Evolutionary conservation across 2,888 invertebrate species (phyloP), one percentile per base, ranked within the genome.

Genomic region (Hetaerina titia): DNA sequence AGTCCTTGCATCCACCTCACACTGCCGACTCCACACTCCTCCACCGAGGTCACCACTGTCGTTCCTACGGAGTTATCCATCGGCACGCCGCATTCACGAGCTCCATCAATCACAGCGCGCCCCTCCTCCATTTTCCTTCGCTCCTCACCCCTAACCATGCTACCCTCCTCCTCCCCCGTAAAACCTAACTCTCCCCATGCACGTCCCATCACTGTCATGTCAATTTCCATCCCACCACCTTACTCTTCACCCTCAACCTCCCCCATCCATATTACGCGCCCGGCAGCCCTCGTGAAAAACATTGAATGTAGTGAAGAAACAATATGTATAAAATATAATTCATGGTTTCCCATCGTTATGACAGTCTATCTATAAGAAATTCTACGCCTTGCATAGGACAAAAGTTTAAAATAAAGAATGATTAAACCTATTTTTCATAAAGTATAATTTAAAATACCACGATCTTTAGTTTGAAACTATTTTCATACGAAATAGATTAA

Each of bases 1-100:
- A 63, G 58, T 58, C 89, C 25, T 45, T 17, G 19, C 88, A 31
- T 90, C 88, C 64, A 64, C 90, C 56, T 92, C 92, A 92, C 56
- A 92, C 57, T 92, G 64, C 60, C 69, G 69, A 92, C 69, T 92
- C 69, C 92, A 69, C 69, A 69, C 69, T 64, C 92, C 74, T 56
- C 92, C 92, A 22, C 69, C 56, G 92, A 74, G 25, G 81, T 69
- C 69, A 69, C 92, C 69, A 74, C 92, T 92, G 92, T 92, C 92
- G 74, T 92, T 57, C 58, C 69, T 69, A 31, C 81, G 69, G 56
- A 56, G 92, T 81, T 81, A 81, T 69, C 92, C 92, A 56, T 92
- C 92, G 69, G 92, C 92, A 74, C 92, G 92, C 69, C 92, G 45
- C 69, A 57, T 57, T 56, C 56, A 58, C 56, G 57, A 58, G 22